These are phyloP conservation scores for Campopleginae sp. DNA, from an alignment of 2,888 invertebrate species.

Conservation along the genomic window DNA sequence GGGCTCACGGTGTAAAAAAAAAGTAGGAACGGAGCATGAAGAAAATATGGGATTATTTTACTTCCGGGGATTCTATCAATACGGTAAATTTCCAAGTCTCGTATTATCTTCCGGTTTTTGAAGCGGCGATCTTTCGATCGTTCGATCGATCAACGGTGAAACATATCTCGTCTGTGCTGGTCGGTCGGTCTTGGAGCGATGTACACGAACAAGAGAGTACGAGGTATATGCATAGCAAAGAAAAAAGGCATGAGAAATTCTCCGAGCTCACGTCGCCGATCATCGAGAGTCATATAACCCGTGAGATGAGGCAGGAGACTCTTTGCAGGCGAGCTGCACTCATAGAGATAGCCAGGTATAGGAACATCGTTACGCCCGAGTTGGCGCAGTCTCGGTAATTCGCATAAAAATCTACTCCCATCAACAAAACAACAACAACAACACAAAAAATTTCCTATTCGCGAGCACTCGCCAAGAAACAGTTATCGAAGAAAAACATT, in stretches of 20 bases:
- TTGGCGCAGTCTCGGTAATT: conserved; percentile 42
- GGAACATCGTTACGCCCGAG: conserved; percentile 56
- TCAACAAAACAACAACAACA: neutral
- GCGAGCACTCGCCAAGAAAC: conserved; percentile 18
- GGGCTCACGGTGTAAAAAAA: neutral
- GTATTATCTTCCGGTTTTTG: conserved; percentile 55
- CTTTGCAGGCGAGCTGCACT: neutral
- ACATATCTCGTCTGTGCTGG: neutral
- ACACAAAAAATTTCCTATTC: conserved; percentile 12
- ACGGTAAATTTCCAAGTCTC: conserved; percentile 32
- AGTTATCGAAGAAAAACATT: neutral
- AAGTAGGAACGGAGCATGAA: neutral
- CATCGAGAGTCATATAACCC: conserved; percentile 47
- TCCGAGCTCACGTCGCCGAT: conserved; percentile 61
- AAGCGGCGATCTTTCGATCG: conserved; percentile 40
- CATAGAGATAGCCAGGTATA: conserved; percentile 36
- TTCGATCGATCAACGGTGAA: conserved; percentile 65
- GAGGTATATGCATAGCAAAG: conserved; percentile 30
- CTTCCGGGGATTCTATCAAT: conserved; percentile 28
- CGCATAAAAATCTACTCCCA: conserved; percentile 18
- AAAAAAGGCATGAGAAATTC: conserved; percentile 60
- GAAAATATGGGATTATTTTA: neutral
- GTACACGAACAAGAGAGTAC: conserved; percentile 14
- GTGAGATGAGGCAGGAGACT: conserved; percentile 36
- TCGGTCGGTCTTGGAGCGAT: conserved; percentile 45